Evolutionary conservation across 2,113 vertebrate species (phyloP).

Genomic region (Nothobranchius furzeri): DNA sequence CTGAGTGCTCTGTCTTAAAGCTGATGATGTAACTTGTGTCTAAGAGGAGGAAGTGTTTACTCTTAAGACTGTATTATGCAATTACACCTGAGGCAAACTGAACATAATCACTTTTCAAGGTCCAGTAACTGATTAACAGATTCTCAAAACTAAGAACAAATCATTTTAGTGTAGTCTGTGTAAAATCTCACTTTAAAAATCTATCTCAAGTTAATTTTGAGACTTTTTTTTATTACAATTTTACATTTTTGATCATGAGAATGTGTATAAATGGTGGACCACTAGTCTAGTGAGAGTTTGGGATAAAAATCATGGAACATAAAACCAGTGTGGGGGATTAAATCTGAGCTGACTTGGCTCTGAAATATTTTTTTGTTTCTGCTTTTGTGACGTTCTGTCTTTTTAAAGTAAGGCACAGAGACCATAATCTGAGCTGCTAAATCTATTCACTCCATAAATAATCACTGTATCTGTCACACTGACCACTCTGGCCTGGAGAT

Average conservation of each 20-base stretch:
- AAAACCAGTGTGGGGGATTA: neutral
- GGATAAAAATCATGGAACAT: no score
- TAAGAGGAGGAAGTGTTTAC: conserved; percentile 22
- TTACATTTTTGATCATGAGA: neutral
- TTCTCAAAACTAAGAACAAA: neutral
- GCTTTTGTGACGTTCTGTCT: neutral
- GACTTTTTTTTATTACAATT: neutral
- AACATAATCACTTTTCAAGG: neutral
- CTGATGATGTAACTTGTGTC: conserved; percentile 26
- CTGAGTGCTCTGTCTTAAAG: conserved; percentile 8
- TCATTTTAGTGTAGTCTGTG: neutral
- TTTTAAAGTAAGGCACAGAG: neutral
- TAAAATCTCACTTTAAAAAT: neutral
- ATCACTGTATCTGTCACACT: conserved; percentile 34
- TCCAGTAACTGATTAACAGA: neutral
- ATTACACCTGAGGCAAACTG: conserved; percentile 11
- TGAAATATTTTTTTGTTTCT: neutral
- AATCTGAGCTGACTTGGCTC: neutral
- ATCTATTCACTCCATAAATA: conserved; percentile 31
- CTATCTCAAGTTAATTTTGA: neutral
- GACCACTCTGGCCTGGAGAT: conserved; percentile 21
- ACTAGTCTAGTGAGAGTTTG: no score
- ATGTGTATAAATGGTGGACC: neutral
- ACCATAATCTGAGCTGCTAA: conserved; percentile 8
- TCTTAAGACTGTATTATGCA: conserved; percentile 42